A percentile compares a stretch with the other conserved stretches of the same genome.
Conservation (phyloP, 2,888 invertebrate species). For the Dynastes grantii region DNA sequence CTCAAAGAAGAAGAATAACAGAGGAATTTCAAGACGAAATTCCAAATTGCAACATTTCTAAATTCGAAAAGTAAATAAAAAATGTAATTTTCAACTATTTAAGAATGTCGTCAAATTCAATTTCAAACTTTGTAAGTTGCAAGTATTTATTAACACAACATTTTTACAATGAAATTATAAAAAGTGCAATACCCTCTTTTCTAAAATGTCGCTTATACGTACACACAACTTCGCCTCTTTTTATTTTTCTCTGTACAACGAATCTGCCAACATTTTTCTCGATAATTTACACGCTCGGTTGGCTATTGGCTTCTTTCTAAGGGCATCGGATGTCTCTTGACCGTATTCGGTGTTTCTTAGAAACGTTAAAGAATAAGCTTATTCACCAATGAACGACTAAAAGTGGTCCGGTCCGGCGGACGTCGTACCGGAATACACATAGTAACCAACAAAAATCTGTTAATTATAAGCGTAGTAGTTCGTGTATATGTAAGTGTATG, state of each 20-base stretch:
- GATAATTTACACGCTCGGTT: conserved; percentile 36
- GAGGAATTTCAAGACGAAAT: too few species aligned
- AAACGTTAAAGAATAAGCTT: conserved; percentile 34
- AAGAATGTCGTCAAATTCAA: too few species aligned
- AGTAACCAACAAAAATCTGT: conserved; percentile 25
- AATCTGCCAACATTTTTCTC: conserved; percentile 2
- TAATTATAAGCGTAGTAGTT: conserved; percentile 10
- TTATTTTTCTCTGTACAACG: not conserved
- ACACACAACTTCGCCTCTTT: not conserved
- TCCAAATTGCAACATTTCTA: too few species aligned
- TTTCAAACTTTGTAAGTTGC: too few species aligned
- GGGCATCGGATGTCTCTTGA: conserved; percentile 30
- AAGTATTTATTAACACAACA: too few species aligned
- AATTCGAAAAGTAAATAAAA: too few species aligned
- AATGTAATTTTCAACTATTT: too few species aligned
- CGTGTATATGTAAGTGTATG: not conserved
- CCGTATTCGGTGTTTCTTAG: conserved; percentile 24
- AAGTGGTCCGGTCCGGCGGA: conserved; percentile 21
- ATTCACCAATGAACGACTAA: conserved; percentile 26
- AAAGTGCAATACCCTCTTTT: too few species aligned
- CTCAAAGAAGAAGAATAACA: too few species aligned
- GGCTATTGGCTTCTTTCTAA: conserved; percentile 5
- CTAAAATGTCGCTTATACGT: too few species aligned
- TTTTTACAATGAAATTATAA: too few species aligned
- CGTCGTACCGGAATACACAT: conserved; percentile 21